A percentile compares a stretch with the other conserved stretches of the same genome.
Conservation (phyloP, 2,113 vertebrate genomes). For the Gallinago media region DNA sequence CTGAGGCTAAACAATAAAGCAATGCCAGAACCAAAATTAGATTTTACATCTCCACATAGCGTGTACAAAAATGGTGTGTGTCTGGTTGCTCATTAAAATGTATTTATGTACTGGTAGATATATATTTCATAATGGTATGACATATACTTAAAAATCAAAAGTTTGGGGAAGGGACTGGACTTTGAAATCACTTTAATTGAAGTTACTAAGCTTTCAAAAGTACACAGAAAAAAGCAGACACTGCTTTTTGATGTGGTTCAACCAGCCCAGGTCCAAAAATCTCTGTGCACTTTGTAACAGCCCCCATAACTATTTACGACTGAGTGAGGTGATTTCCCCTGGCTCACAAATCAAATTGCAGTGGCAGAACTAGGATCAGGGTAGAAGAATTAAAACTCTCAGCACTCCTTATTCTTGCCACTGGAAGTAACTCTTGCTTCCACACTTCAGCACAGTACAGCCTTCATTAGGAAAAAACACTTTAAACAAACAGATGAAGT, state of each 20-base stretch:
- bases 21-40: not conserved
- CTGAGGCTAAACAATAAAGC: not conserved
- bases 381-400: conserved; percentile 36
- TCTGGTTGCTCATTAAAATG: not conserved
- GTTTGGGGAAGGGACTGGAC: not conserved
- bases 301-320: not conserved
- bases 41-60: not conserved
- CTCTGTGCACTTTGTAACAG: not conserved
- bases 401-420: not conserved
- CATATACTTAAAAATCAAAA: not conserved
- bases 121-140: not conserved
- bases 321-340: not conserved
- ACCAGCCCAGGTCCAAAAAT: not conserved
- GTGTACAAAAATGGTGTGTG: not conserved
- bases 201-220: not conserved
- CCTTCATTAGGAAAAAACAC: conserved; percentile 74
- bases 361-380: not conserved
- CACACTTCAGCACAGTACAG: conserved; percentile 51
- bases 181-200: not conserved
- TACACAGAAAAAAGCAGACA: not conserved
- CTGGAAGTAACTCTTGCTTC: conserved; percentile 27
- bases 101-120: not conserved
- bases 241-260: not conserved
- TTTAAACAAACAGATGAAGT: conserved; percentile 82
- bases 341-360: conserved; percentile 17